phyloP scores from a whole-genome alignment of 1,140 invertebrate genomes.

The Trichoplusia ni region DNA sequence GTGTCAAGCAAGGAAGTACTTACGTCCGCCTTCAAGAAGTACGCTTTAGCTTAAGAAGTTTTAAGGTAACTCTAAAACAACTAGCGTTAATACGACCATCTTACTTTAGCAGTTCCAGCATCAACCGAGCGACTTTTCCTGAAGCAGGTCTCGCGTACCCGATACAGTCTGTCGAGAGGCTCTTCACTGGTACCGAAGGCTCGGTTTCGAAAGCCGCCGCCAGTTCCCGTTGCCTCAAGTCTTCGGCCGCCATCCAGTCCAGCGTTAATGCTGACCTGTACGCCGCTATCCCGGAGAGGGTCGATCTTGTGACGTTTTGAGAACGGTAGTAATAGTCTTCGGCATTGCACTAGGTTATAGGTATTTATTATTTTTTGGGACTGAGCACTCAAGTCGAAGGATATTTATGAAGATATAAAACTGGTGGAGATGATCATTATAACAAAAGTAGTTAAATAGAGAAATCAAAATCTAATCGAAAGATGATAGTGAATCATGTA shows the following conservation, averaged over 20 bases:
- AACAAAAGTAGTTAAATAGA: too few relatives aligned
- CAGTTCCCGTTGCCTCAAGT: slow-evolving; percentile 58
- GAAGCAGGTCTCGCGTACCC: slow-evolving; percentile 54
- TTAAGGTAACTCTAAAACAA: too few relatives aligned
- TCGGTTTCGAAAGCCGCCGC: slow-evolving; percentile 58
- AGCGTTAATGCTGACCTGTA: slow-evolving; percentile 66
- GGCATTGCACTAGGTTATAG: slow-evolving; percentile 34
- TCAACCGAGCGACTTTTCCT: slow-evolving; percentile 59
- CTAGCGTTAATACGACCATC: too few relatives aligned
- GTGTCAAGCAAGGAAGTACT: too few relatives aligned
- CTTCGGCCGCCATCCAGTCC: slow-evolving; percentile 67
- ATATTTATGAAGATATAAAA: not conserved
- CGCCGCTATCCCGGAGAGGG: slow-evolving; percentile 51
- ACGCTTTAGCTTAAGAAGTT: too few relatives aligned
- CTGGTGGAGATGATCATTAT: not conserved
- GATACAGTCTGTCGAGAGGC: slow-evolving; percentile 58
- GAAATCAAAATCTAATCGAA: too few relatives aligned
- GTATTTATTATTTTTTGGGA: not conserved
- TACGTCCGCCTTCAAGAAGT: too few relatives aligned
- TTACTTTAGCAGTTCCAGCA: slow-evolving; percentile 71
- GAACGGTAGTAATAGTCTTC: slow-evolving; percentile 57
- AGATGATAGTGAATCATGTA: too few relatives aligned
- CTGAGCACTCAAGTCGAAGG: not conserved
- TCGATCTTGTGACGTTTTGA: slow-evolving; percentile 52
- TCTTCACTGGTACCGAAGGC: slow-evolving; percentile 36